phyloP scores from a whole-genome alignment of 1,140 invertebrate species.

The Drosophila auraria region DNA sequence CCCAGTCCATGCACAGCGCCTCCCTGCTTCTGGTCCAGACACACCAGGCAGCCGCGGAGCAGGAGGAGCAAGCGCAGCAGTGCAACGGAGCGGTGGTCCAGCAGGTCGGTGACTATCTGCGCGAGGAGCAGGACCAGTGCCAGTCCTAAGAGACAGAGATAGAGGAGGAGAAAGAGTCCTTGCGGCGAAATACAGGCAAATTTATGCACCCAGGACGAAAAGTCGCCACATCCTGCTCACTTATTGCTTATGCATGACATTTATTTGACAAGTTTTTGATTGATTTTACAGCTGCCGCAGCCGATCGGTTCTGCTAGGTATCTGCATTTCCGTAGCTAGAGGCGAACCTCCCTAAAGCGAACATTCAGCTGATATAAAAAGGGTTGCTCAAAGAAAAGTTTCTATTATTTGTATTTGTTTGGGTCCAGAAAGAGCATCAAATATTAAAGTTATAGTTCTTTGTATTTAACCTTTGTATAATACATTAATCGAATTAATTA shows the following conservation, averaged over 20 bases:
- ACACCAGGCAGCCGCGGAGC: conserved; percentile 50
- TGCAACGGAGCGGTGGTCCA: conserved; percentile 49
- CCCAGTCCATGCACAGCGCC: conserved; percentile 60
- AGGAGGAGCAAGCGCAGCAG: conserved; percentile 33
- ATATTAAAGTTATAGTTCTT: conserved; percentile 1
- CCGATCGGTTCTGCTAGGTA: conserved; percentile 12
- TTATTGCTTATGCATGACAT: conserved; percentile 78
- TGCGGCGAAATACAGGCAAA: conserved; percentile 54
- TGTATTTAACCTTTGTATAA: too few species aligned
- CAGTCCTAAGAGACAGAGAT: background rate
- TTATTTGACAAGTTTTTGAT: conserved; percentile 84
- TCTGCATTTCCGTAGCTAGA: conserved; percentile 17
- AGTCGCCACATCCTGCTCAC: conserved; percentile 57
- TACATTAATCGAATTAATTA: too few species aligned
- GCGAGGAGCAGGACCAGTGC: conserved; percentile 59
- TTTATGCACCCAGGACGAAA: conserved; percentile 73
- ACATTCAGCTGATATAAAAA: background rate
- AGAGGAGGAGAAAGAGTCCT: background rate
- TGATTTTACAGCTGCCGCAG: conserved; percentile 78
- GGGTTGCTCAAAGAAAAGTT: too few species aligned
- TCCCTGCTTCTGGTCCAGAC: conserved; percentile 57
- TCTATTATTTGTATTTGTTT: too few species aligned
- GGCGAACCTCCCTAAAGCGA: background rate
- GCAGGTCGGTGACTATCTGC: conserved; percentile 46
- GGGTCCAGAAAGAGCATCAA: too few species aligned